phyloP scores from a whole-genome alignment of 2,113 vertebrate species.

The Acrocephalus kingi region DNA sequence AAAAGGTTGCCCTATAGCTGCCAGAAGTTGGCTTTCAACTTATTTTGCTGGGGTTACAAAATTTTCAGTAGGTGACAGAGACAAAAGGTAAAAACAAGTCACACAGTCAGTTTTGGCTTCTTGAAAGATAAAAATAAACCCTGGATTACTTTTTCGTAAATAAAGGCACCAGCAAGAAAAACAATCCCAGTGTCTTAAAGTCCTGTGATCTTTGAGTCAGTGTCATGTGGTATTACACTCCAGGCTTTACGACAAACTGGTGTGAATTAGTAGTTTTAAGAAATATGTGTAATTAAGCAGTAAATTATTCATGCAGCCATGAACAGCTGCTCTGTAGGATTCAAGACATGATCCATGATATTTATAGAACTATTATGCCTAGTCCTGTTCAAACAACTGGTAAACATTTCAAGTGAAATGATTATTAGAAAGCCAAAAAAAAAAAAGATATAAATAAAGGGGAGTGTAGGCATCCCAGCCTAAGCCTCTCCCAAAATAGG shows the following conservation, averaged over 20 bases:
- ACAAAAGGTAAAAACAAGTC: background rate
- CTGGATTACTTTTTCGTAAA: background rate
- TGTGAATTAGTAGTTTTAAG: slow-evolving; percentile 1
- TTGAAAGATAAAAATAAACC: background rate
- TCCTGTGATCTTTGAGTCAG: background rate
- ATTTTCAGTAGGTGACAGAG: background rate
- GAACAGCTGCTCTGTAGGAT: slow-evolving; percentile 56
- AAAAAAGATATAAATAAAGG: background rate
- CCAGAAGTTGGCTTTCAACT: background rate
- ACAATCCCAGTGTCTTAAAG: background rate
- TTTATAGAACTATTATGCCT: slow-evolving; percentile 52
- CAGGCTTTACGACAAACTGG: background rate
- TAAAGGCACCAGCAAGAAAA: background rate
- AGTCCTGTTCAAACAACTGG: background rate
- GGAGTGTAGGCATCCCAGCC: background rate
- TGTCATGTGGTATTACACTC: background rate
- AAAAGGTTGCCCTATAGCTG: background rate
- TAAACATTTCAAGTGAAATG: slow-evolving; percentile 17
- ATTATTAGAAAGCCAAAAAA: background rate
- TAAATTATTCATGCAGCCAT: slow-evolving; percentile 41
- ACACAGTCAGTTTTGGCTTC: background rate
- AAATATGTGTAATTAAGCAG: slow-evolving; percentile 15
- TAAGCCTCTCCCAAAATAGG: background rate
- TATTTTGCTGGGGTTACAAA: background rate
- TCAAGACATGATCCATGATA: slow-evolving; percentile 41